Conservation (phyloP, 2,797 vertebrate genomes). For the Coregonus ussuriensis region DNA sequence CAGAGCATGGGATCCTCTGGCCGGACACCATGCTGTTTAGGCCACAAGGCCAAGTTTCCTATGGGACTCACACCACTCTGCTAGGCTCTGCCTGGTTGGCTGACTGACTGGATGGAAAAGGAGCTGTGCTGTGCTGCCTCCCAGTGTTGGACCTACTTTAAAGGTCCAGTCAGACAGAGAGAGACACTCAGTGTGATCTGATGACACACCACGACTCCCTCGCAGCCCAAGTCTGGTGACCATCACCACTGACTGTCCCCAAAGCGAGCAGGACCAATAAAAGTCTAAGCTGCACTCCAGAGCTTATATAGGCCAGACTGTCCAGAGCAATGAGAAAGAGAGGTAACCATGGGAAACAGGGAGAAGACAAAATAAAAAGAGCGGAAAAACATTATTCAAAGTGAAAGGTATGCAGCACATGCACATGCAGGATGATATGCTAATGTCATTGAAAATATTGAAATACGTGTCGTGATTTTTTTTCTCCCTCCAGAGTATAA, state of each 20-base stretch:
- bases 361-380: neutral
- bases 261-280: slow-evolving; percentile 14
- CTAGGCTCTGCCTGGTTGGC: too few relatives aligned
- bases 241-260: slow-evolving; percentile 8
- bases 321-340: neutral
- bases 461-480: neutral
- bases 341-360: neutral
- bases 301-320: neutral
- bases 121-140: slow-evolving; percentile 57
- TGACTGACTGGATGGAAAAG: slow-evolving; percentile 26
- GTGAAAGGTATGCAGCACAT: neutral
- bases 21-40: slow-evolving; percentile 30
- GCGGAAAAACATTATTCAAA: too few relatives aligned
- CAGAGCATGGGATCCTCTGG: slow-evolving; percentile 52
- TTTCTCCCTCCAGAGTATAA: neutral
- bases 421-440: neutral
- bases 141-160: slow-evolving; percentile 41
- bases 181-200: neutral
- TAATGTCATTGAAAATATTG: neutral
- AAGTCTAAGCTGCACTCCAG: neutral
- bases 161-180: slow-evolving; percentile 28
- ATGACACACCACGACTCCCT: neutral
- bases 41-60: slow-evolving; percentile 41
- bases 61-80: slow-evolving; percentile 10
- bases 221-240: too few relatives aligned